Conservation (phyloP, 1,140 invertebrate genomes). For the Homalodisca vitripennis region DNA sequence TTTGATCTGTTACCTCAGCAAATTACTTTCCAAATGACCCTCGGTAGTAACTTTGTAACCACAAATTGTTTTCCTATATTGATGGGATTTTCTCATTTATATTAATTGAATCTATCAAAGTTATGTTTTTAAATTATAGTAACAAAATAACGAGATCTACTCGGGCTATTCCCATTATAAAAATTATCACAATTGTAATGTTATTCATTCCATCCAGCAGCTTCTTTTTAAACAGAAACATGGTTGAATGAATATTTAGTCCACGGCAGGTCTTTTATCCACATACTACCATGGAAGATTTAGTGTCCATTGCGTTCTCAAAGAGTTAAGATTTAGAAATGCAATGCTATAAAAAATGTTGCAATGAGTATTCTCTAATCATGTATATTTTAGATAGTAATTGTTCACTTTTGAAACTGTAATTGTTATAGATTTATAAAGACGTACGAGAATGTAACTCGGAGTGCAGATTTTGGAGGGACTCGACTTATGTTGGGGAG, state of each 20-base stretch:
- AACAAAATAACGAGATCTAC: too few species aligned
- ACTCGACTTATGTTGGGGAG: background rate
- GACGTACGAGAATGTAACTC: background rate
- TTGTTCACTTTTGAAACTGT: background rate
- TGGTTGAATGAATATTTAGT: background rate
- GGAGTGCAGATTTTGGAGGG: background rate
- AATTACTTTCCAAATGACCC: too few species aligned
- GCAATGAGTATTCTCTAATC: background rate
- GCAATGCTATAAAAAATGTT: background rate
- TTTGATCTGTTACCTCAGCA: too few species aligned
- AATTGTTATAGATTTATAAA: background rate
- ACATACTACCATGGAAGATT: background rate
- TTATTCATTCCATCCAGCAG: background rate
- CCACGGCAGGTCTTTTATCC: background rate
- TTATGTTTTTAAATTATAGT: too few species aligned
- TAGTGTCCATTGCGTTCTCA: background rate
- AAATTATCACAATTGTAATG: background rate
- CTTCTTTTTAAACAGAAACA: background rate
- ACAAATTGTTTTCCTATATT: too few species aligned
- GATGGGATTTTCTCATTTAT: too few species aligned
- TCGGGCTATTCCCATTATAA: background rate
- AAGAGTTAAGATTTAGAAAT: background rate
- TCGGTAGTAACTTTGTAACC: too few species aligned
- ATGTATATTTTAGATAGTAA: background rate
- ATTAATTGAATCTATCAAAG: too few species aligned